phyloP scores from a whole-genome alignment of 64 coral and sea anemone species.

The Orbicella faveolata region DNA sequence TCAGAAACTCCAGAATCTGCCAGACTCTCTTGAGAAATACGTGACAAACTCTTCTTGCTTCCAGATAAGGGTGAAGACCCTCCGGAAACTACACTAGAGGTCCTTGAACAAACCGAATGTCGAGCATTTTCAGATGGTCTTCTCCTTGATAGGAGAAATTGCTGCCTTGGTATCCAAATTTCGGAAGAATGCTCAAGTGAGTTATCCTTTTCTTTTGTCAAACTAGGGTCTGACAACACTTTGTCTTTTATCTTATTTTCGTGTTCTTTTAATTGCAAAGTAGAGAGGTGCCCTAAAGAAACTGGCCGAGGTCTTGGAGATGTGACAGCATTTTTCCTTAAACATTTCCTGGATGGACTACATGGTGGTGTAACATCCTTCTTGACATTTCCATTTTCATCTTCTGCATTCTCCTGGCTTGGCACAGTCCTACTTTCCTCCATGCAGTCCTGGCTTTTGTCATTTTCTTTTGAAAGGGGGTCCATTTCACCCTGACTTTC shows the following conservation, averaged over 20 bases:
- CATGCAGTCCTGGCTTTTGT: neutral
- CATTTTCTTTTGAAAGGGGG: slow-evolving; percentile 31
- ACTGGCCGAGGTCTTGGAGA: slow-evolving; percentile 42
- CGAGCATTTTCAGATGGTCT: slow-evolving; percentile 17
- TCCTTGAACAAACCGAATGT: neutral
- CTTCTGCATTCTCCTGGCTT: neutral
- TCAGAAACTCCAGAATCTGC: slow-evolving; percentile 80
- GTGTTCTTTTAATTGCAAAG: slow-evolving; percentile 5
- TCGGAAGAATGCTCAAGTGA: neutral
- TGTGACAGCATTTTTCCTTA: slow-evolving; percentile 3
- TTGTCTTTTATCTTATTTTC: neutral
- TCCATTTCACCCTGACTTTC: slow-evolving; percentile 18
- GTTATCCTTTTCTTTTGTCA: neutral
- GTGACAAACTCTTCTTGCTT: slow-evolving; percentile 70
- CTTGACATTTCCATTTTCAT: slow-evolving; percentile 11
- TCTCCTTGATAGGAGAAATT: neutral
- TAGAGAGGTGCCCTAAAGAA: slow-evolving; percentile 8
- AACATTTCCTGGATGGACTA: neutral
- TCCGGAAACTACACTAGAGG: slow-evolving; percentile 37
- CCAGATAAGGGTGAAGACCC: slow-evolving; percentile 45
- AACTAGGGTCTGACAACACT: slow-evolving; percentile 41
- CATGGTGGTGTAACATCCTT: neutral
- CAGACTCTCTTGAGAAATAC: slow-evolving; percentile 81
- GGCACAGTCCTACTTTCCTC: neutral
- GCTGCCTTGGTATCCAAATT: slow-evolving; percentile 43